Percentiles rank a stretch among this genome's conserved stretches.
Evolutionary conservation across 2,888 invertebrate species (phyloP).

Genomic region (Dugesia japonica): DNA sequence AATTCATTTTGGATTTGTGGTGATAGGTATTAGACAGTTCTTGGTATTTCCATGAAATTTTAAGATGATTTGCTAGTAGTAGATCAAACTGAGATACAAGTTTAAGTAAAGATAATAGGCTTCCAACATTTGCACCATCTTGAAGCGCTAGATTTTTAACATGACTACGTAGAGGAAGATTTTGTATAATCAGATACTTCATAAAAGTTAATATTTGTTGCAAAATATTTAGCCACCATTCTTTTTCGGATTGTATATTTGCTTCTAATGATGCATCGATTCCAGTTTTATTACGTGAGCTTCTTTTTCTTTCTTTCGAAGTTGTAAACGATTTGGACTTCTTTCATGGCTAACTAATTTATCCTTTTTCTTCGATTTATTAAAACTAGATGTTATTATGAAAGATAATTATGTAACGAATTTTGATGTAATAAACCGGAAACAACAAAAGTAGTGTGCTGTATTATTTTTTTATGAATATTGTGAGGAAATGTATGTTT

Average conservation of each 20-base stretch:
- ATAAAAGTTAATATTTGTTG: neutral
- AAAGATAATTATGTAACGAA: neutral
- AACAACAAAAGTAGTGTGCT: neutral
- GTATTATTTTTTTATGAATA: neutral
- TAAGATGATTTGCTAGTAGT: neutral
- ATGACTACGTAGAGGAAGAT: constrained; percentile 15
- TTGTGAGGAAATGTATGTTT: too few relatives aligned
- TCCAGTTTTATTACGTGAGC: neutral
- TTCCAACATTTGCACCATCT: neutral
- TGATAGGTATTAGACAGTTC: constrained; percentile 13
- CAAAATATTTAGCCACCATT: neutral
- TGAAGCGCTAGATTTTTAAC: neutral
- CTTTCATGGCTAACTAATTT: neutral
- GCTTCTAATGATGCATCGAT: neutral
- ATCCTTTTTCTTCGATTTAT: neutral
- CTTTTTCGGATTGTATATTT: neutral
- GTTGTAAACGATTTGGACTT: neutral
- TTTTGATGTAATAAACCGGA: neutral
- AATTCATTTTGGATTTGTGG: constrained; percentile 22
- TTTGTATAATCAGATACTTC: neutral
- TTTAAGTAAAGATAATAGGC: neutral
- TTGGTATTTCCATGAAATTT: neutral
- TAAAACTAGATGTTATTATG: neutral
- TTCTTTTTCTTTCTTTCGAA: constrained; percentile 17
- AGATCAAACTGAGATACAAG: constrained; percentile 3